A percentile compares a stretch with the other conserved stretches of the same genome.
These are phyloP conservation scores for Vollenhovia emeryi DNA, from an alignment of 1,140 invertebrate genomes.

Conservation along the genomic window DNA sequence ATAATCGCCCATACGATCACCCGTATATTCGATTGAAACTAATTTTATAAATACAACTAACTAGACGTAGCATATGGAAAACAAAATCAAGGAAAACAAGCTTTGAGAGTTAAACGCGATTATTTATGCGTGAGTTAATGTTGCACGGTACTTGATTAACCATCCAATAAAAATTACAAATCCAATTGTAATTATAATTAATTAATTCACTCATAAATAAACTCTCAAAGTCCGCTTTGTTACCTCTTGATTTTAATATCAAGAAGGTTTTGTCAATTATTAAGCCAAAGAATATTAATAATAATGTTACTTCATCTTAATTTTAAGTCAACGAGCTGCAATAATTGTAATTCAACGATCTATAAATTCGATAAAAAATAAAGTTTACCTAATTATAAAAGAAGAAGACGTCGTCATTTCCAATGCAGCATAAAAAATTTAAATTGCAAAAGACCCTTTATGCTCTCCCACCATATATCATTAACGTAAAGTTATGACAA, in stretches of 20 bases:
- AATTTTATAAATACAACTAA: background rate
- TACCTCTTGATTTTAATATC: no score
- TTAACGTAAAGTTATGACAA: constrained; percentile 20
- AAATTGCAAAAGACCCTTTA: background rate
- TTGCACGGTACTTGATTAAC: no score
- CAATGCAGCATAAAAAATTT: background rate
- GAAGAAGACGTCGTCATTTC: constrained; percentile 17
- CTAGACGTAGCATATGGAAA: background rate
- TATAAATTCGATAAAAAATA: background rate
- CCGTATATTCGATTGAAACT: background rate
- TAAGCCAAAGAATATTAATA: background rate
- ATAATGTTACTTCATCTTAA: background rate
- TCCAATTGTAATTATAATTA: no score
- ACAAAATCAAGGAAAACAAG: no score
- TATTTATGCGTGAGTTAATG: no score
- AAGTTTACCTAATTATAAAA: constrained; percentile 11
- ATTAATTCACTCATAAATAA: no score
- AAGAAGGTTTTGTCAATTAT: no score
- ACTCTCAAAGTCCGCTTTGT: no score
- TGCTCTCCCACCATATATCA: background rate
- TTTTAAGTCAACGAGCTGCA: background rate
- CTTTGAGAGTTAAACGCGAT: no score
- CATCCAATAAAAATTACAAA: no score
- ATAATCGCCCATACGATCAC: background rate
- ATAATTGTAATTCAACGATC: background rate